Evolutionary conservation across 1,140 invertebrate species (phyloP).

Genomic region (Caenorhabditis inopinata): DNA sequence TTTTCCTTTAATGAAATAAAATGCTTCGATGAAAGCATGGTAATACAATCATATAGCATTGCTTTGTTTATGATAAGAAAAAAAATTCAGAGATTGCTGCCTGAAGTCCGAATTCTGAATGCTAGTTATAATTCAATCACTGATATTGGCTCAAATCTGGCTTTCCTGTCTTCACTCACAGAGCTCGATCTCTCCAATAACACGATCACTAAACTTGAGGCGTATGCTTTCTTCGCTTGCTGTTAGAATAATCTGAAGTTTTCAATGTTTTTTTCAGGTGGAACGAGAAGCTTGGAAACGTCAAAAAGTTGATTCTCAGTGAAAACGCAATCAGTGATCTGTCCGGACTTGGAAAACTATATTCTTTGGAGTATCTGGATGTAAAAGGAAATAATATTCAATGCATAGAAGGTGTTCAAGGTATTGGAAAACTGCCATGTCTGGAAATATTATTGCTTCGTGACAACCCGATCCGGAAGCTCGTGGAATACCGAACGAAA

Average conservation of each 20-base stretch:
- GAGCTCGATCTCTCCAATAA: slow-evolving; percentile 79
- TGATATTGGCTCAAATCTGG: slow-evolving; percentile 76
- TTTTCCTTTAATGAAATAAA: slow-evolving; percentile 79
- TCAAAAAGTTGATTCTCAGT: slow-evolving; percentile 81
- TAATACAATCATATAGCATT: too few relatives aligned
- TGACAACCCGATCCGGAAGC: slow-evolving; percentile 83
- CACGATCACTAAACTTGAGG: slow-evolving; percentile 72
- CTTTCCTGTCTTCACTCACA: slow-evolving; percentile 76
- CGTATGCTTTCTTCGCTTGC: slow-evolving; percentile 66
- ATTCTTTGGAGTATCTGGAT: slow-evolving; percentile 81
- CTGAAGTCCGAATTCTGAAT: slow-evolving; percentile 75
- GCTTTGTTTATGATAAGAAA: too few relatives aligned
- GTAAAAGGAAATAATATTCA: slow-evolving; percentile 76
- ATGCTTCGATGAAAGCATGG: slow-evolving; percentile 78
- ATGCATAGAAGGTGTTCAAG: slow-evolving; percentile 76
- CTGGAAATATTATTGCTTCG: slow-evolving; percentile 81
- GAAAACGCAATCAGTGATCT: slow-evolving; percentile 80
- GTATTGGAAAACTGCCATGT: slow-evolving; percentile 81
- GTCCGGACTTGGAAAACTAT: slow-evolving; percentile 77
- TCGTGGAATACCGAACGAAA: slow-evolving; percentile 85
- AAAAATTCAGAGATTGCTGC: slow-evolving; percentile 73
- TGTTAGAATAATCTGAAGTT: too few relatives aligned
- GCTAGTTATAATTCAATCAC: slow-evolving; percentile 77
- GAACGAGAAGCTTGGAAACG: slow-evolving; percentile 82
- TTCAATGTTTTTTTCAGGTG: slow-evolving; percentile 65